Evolutionary conservation across 2,113 vertebrate species (phyloP).

Genomic region (Cariama cristata): DNA sequence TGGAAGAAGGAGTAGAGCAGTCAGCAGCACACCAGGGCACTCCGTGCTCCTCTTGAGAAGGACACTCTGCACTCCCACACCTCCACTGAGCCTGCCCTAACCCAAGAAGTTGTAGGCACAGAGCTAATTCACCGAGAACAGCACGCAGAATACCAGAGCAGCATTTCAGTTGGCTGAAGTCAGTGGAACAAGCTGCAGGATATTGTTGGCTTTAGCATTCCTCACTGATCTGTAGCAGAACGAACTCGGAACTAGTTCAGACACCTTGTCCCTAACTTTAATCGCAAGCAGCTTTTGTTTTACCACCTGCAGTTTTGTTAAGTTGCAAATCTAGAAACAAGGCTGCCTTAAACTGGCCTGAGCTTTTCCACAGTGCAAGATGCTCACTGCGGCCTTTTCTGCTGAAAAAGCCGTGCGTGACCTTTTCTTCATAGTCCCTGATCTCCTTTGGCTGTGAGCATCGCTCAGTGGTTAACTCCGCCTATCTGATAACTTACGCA

Average conservation of each 20-base stretch:
- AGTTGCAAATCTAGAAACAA: neutral
- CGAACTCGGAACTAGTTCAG: neutral
- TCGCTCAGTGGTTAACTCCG: neutral
- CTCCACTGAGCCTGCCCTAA: neutral
- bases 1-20: neutral
- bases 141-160: neutral
- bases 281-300: neutral
- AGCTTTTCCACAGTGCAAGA: neutral
- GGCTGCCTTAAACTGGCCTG: neutral
- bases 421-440: neutral
- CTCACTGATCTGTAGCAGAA: neutral
- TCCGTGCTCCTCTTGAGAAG: neutral
- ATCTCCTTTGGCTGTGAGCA: neutral
- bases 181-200: neutral
- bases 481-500: neutral
- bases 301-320: neutral
- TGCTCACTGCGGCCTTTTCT: neutral
- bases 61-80: fast-evolving
- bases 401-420: neutral
- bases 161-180: neutral
- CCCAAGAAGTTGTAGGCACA: neutral
- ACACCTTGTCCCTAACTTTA: neutral
- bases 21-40: neutral
- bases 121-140: neutral
- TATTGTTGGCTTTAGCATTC: neutral